Evolutionary conservation across 2,113 vertebrate species (phyloP).

Genomic region (Varanus komodoensis): DNA sequence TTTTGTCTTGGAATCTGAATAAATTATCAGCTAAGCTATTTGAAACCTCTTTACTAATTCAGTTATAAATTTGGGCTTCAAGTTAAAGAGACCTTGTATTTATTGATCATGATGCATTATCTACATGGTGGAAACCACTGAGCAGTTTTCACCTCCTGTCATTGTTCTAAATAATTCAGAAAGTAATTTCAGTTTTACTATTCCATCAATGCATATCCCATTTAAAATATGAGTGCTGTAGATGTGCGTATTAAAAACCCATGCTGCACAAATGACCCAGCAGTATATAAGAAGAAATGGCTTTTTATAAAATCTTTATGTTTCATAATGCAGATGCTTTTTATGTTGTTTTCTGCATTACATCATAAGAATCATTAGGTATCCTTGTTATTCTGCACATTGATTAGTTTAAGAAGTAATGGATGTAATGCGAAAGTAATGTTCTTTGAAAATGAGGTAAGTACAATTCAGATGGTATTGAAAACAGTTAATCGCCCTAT

Average conservation of each 20-base stretch:
- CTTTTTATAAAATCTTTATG: constrained; percentile 30
- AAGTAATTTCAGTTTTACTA: constrained; percentile 46
- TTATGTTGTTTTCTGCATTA: constrained; percentile 13
- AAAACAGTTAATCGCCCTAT: constrained; percentile 31
- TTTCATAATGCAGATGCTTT: constrained; percentile 27
- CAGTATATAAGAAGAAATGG: constrained; percentile 26
- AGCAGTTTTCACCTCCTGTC: constrained; percentile 65
- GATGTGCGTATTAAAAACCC: constrained; percentile 31
- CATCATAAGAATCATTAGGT: constrained; percentile 17
- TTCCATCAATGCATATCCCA: constrained; percentile 20
- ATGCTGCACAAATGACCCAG: constrained; percentile 12
- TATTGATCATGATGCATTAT: constrained; percentile 67
- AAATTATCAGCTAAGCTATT: constrained; percentile 61
- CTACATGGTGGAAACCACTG: constrained; percentile 48
- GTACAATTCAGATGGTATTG: constrained; percentile 27
- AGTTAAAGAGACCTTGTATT: constrained; percentile 50
- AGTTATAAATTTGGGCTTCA: constrained; percentile 56
- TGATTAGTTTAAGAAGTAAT: constrained; percentile 22
- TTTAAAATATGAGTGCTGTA: constrained; percentile 40
- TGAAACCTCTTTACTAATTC: constrained; percentile 63
- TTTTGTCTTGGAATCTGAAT: constrained; percentile 55
- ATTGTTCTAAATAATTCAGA: constrained; percentile 71
- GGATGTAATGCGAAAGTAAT: constrained; percentile 24
- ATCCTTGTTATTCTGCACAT: constrained; percentile 29
- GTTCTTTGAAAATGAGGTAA: constrained; percentile 5